phyloP scores from a whole-genome alignment of 2,888 invertebrate genomes.

The Brachynemurus nebulosus region DNA sequence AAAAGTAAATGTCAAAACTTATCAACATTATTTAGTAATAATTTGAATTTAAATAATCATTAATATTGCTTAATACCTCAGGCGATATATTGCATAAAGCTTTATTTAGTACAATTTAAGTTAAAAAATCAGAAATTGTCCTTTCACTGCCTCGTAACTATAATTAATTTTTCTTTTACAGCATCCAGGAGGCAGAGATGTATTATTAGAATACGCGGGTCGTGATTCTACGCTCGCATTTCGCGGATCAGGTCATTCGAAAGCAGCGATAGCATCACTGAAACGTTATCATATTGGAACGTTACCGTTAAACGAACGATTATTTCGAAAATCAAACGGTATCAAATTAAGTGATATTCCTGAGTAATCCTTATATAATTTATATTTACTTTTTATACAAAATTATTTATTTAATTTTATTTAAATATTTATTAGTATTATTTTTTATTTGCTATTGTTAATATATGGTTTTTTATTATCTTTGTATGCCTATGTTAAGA shows the following conservation, averaged over 20 bases:
- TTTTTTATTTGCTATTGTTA: too few species aligned
- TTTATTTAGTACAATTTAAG: too few species aligned
- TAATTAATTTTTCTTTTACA: slow-evolving; percentile 26
- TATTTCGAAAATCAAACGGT: slow-evolving; percentile 51
- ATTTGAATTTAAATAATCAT: too few species aligned
- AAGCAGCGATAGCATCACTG: slow-evolving; percentile 46
- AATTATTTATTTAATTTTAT: neutral
- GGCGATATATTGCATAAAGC: too few species aligned
- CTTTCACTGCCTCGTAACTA: too few species aligned
- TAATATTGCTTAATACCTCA: too few species aligned
- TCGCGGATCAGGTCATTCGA: slow-evolving; percentile 64
- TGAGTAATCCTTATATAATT: neutral
- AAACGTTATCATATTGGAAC: slow-evolving; percentile 63
- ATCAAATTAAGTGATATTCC: slow-evolving; percentile 31
- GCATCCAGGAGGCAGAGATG: slow-evolving; percentile 75
- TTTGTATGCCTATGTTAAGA: too few species aligned
- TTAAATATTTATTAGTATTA: neutral
- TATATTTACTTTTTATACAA: neutral
- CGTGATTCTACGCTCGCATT: slow-evolving; percentile 74
- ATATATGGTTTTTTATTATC: too few species aligned
- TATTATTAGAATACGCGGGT: slow-evolving; percentile 73
- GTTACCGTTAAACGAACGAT: slow-evolving; percentile 55
- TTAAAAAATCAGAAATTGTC: too few species aligned
- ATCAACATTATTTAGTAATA: too few species aligned
- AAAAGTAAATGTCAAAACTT: too few species aligned